Evolutionary conservation across 2,888 invertebrate species (phyloP).

Genomic region (Eupeodes luniger): DNA sequence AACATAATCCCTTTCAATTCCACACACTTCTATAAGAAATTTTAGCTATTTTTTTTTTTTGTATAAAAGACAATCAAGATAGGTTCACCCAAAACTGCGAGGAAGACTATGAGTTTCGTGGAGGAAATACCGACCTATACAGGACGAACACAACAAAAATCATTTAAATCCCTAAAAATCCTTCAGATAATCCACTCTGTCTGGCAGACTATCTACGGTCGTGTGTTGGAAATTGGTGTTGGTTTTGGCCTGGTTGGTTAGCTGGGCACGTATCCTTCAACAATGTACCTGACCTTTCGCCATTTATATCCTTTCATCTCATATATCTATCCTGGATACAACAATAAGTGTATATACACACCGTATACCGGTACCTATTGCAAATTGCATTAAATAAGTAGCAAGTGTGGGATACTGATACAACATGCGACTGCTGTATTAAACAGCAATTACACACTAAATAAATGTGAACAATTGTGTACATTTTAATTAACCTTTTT

Average conservation of each 20-base stretch:
- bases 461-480: constrained; percentile 73
- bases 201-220: constrained; percentile 31
- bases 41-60: constrained; percentile 11
- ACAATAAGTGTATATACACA: no score
- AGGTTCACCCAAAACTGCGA: constrained; percentile 25
- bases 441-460: constrained; percentile 74
- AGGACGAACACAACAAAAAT: neutral
- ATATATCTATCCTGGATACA: neutral
- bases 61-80: constrained; percentile 48
- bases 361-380: neutral
- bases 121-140: neutral
- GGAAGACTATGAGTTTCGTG: neutral
- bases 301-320: constrained; percentile 38
- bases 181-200: constrained; percentile 55
- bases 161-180: constrained; percentile 48
- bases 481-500: constrained; percentile 74
- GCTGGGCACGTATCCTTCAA: constrained; percentile 36
- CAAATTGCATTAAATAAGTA: constrained; percentile 70
- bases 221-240: neutral
- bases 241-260: constrained; percentile 6
- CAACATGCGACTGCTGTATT: constrained; percentile 67
- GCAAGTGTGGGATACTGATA: constrained; percentile 56
- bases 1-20: constrained; percentile 34
- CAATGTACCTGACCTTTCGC: constrained; percentile 62
- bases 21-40: constrained; percentile 10